Conservation (phyloP, 2,797 vertebrate genomes). For the Petrocephalus sullivani region DNA sequence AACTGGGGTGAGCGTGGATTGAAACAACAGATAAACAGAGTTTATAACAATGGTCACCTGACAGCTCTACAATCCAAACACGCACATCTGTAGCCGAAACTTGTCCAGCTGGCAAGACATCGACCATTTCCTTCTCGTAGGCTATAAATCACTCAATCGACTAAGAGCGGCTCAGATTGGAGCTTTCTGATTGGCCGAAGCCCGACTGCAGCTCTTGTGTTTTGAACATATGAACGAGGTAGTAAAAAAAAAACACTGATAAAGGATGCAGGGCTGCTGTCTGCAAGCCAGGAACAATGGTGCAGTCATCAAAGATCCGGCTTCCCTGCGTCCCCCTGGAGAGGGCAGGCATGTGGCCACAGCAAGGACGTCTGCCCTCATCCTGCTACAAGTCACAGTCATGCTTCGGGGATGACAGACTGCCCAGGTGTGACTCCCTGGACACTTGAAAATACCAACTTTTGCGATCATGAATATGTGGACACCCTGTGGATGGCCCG, state of each 20-base stretch:
- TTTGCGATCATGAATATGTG: not conserved
- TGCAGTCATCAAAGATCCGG: slow-evolving; percentile 46
- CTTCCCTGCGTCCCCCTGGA: not conserved
- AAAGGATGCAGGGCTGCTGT: slow-evolving; percentile 36
- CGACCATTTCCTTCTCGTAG: slow-evolving; percentile 1
- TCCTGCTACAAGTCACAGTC: not conserved
- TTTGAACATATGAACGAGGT: not conserved
- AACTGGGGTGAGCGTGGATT: not conserved
- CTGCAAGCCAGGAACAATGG: slow-evolving; percentile 33
- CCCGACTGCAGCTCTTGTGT: slow-evolving; percentile 30
- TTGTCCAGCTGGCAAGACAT: not conserved
- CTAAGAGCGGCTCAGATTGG: not conserved
- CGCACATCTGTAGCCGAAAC: slow-evolving; percentile 33
- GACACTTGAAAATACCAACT: not conserved
- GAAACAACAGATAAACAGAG: not conserved
- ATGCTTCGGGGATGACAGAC: not conserved
- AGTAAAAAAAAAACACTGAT: not conserved
- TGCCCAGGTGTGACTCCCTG: not conserved
- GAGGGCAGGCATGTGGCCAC: not conserved
- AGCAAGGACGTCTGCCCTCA: not conserved
- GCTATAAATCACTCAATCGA: not conserved
- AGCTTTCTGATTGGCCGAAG: slow-evolving; percentile 36
- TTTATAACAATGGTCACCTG: slow-evolving; percentile 19
- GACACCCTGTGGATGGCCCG: not conserved
- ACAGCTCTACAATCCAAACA: not conserved